Evolutionary conservation across 2,888 invertebrate genomes (phyloP).

Genomic region (Maniola hyperantus): DNA sequence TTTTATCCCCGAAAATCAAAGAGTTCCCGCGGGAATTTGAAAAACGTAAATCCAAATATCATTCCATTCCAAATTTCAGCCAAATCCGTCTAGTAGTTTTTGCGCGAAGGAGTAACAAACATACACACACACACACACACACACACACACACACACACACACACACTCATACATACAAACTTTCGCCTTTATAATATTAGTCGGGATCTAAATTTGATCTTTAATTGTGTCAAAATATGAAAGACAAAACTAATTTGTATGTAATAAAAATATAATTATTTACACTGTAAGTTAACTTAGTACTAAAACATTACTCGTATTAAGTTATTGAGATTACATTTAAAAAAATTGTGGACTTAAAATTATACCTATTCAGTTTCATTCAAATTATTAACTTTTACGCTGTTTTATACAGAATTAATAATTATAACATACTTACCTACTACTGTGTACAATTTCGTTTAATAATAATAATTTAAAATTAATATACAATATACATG

Average conservation of each 20-base stretch:
- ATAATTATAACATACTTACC: background rate
- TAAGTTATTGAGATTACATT: slow-evolving; percentile 21
- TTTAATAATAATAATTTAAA: background rate
- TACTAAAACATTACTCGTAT: background rate
- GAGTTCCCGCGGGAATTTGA: no score
- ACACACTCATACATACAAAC: no score
- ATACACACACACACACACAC: no score
- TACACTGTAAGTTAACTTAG: background rate
- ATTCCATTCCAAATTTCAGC: no score
- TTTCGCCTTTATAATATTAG: background rate
- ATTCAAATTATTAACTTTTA: slow-evolving; percentile 6
- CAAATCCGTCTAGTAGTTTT: no score
- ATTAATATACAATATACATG: no score
- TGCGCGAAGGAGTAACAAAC: no score
- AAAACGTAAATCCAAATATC: no score
- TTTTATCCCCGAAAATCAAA: no score
- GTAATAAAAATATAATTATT: slow-evolving; percentile 6
- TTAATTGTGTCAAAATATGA: background rate
- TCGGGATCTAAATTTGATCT: background rate
- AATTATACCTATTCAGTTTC: slow-evolving; percentile 14
- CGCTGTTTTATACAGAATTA: background rate
- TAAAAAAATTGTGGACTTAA: slow-evolving; percentile 6
- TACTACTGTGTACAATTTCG: background rate
- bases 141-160: no score
- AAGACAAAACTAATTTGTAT: background rate